These are phyloP conservation scores for Drosophila anceps DNA, from an alignment of 2,888 invertebrate species.

Conservation along the genomic window DNA sequence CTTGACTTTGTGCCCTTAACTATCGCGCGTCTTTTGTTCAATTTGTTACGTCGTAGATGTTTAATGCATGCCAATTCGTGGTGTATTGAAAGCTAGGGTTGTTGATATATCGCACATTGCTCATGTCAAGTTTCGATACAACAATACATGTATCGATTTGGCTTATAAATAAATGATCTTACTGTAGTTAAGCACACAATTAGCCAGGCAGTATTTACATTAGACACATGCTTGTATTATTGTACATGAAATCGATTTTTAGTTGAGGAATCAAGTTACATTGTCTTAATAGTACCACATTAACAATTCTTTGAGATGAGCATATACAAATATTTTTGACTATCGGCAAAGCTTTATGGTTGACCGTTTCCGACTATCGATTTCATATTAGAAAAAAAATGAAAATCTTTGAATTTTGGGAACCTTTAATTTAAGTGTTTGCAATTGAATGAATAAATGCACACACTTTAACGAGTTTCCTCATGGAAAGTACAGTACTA, in stretches of 20 bases:
- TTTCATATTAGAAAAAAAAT: not conserved
- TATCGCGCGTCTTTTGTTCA: slow-evolving; percentile 46
- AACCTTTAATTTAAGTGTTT: not conserved
- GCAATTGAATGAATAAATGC: not conserved
- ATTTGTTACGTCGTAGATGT: slow-evolving; percentile 46
- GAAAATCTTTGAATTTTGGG: not conserved
- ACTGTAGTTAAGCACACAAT: not conserved
- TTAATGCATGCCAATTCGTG: slow-evolving; percentile 30
- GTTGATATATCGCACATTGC: slow-evolving; percentile 19
- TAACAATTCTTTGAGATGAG: not conserved
- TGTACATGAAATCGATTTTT: not conserved
- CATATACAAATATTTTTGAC: not conserved
- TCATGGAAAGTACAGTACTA: not conserved
- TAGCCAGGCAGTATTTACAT: not conserved
- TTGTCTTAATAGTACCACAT: not conserved
- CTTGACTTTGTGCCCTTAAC: slow-evolving; percentile 40
- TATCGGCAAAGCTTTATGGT: not conserved
- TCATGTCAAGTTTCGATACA: slow-evolving; percentile 18
- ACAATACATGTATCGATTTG: slow-evolving; percentile 28
- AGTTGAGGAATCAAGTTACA: not conserved
- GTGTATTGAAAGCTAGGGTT: slow-evolving; percentile 22
- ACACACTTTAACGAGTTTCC: not conserved
- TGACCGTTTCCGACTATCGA: slow-evolving; percentile 8
- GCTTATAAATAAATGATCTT: not conserved
- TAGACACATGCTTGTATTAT: not conserved